These are phyloP conservation scores for Dorcus parallelipipedus DNA, from an alignment of 2,888 invertebrate species.

Conservation along the genomic window DNA sequence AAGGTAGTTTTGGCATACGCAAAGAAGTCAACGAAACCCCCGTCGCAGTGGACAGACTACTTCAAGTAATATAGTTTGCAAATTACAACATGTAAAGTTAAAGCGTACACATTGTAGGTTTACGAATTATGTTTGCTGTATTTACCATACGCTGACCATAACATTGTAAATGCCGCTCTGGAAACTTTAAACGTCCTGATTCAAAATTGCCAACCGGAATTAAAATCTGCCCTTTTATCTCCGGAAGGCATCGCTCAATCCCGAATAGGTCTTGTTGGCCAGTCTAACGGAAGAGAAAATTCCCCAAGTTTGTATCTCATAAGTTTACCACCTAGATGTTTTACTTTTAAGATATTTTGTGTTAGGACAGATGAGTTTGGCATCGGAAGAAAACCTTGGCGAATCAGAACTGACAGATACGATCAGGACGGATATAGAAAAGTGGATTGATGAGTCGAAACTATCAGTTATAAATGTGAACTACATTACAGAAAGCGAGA, in stretches of 20 bases:
- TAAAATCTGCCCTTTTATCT: slow-evolving; percentile 55
- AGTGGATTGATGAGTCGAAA: slow-evolving; percentile 47
- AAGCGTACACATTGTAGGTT: slow-evolving; percentile 58
- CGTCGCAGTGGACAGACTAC: slow-evolving; percentile 40
- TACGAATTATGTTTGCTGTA: slow-evolving; percentile 75
- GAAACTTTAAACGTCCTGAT: slow-evolving; percentile 70
- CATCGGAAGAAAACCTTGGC: slow-evolving; percentile 42
- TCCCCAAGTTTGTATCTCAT: slow-evolving; percentile 54
- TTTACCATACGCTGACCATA: slow-evolving; percentile 73
- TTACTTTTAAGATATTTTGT: slow-evolving; percentile 14
- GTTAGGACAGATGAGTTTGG: slow-evolving; percentile 49
- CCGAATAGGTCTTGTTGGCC: slow-evolving; percentile 44
- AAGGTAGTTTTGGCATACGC: slow-evolving; percentile 41
- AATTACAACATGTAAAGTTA: slow-evolving; percentile 38
- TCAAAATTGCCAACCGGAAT: slow-evolving; percentile 52
- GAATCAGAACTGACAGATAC: slow-evolving; percentile 45
- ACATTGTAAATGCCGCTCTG: slow-evolving; percentile 81
- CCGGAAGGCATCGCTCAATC: slow-evolving; percentile 47
- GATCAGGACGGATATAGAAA: slow-evolving; percentile 42
- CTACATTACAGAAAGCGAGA: slow-evolving; percentile 24
- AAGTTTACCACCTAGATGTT: slow-evolving; percentile 2
- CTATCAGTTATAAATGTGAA: slow-evolving; percentile 39
- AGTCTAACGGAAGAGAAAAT: slow-evolving; percentile 47
- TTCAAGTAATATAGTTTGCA: slow-evolving; percentile 37
- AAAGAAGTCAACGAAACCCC: slow-evolving; percentile 36